phyloP scores from a whole-genome alignment of 1,140 invertebrate species.

The Aphis gossypii region DNA sequence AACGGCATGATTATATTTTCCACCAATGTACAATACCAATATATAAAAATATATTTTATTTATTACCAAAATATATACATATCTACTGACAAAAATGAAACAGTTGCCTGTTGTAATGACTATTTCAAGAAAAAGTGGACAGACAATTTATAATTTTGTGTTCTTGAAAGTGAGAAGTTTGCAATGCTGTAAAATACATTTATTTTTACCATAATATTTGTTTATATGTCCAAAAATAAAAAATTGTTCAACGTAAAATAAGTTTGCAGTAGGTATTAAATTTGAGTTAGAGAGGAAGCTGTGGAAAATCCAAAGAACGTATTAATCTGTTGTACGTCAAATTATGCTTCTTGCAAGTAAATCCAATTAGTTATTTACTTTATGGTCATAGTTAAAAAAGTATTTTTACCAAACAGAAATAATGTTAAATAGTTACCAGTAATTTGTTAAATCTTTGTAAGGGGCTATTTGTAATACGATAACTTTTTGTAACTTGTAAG shows the following conservation, averaged over 20 bases:
- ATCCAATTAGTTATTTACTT: constrained; percentile 19
- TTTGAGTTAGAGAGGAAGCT: background rate
- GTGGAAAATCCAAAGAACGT: background rate
- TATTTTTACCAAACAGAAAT: background rate
- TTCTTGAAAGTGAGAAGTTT: background rate
- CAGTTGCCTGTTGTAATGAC: background rate
- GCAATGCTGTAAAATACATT: background rate
- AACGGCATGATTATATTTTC: background rate
- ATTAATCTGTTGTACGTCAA: constrained; percentile 1
- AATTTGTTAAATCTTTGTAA: constrained; percentile 15
- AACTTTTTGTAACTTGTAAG: constrained; percentile 17
- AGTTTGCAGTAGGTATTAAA: background rate
- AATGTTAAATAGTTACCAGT: background rate
- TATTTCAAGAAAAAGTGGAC: background rate
- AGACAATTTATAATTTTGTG: constrained; percentile 19
- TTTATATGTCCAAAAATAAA: constrained; percentile 16
- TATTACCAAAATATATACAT: background rate
- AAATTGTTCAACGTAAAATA: background rate
- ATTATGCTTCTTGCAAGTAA: constrained; percentile 5
- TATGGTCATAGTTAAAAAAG: constrained; percentile 18
- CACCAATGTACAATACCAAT: background rate
- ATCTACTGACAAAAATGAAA: background rate
- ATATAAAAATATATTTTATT: background rate
- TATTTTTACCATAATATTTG: background rate
- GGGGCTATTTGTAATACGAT: background rate